A percentile compares a stretch with the other conserved stretches of the same genome.
These are phyloP conservation scores for Achlya flavicornis DNA, from an alignment of 2,888 invertebrate species.

Conservation along the genomic window DNA sequence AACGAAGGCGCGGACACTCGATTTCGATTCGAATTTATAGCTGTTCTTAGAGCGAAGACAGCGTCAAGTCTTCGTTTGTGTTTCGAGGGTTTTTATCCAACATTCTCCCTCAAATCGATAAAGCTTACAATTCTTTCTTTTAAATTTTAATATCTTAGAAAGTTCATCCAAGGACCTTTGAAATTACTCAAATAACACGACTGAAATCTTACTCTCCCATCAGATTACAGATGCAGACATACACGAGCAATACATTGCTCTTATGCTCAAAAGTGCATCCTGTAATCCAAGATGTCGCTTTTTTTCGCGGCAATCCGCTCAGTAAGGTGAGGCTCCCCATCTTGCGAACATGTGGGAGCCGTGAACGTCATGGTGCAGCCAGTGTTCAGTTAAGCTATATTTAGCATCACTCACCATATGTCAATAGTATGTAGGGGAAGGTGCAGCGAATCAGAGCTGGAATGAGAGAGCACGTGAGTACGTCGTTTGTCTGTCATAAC, in stretches of 20 bases:
- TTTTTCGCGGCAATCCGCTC: constrained; percentile 74
- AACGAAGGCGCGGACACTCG: constrained; percentile 19
- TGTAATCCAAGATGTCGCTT: constrained; percentile 76
- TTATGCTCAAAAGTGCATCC: constrained; percentile 73
- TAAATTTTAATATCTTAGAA: no score
- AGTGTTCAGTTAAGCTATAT: constrained; percentile 63
- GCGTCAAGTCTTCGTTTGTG: no score
- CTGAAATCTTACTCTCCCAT: constrained; percentile 46
- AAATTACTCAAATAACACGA: constrained; percentile 15
- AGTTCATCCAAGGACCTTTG: no score
- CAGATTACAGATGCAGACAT: constrained; percentile 36
- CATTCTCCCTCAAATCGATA: no score
- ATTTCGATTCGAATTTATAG: background rate
- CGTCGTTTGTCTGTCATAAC: constrained; percentile 43
- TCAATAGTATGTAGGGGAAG: constrained; percentile 59
- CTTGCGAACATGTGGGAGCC: constrained; percentile 77
- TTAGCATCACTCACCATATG: constrained; percentile 74
- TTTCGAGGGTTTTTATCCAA: background rate
- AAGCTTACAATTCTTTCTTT: no score
- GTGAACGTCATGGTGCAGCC: constrained; percentile 55
- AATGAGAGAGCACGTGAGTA: constrained; percentile 27
- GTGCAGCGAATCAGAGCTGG: constrained; percentile 49
- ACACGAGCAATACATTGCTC: constrained; percentile 34
- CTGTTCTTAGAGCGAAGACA: no score
- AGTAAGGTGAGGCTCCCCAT: constrained; percentile 73